A percentile compares a stretch with the other conserved stretches of the same genome.
phyloP scores from a whole-genome alignment of 64 coral and sea anemone species.

The Stichodactyla helianthus region DNA sequence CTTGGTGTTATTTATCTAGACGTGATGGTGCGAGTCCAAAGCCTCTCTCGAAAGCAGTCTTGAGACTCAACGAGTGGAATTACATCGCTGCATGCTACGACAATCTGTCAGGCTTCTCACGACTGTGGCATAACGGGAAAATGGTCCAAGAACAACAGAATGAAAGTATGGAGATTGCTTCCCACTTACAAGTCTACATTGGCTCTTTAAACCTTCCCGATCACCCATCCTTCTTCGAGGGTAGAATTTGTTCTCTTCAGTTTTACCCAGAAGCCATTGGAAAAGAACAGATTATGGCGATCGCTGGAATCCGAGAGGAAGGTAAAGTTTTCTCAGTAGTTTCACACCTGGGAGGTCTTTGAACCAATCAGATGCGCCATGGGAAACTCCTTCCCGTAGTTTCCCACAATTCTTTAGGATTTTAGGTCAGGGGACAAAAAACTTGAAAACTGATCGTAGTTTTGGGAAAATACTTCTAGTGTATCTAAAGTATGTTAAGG shows the following conservation, averaged over 20 bases:
- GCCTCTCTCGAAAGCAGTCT: neutral
- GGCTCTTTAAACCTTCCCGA: slow-evolving; percentile 37
- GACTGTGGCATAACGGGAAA: slow-evolving; percentile 69
- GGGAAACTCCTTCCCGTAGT: too few relatives aligned
- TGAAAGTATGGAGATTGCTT: slow-evolving; percentile 27
- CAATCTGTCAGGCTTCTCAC: slow-evolving; percentile 22
- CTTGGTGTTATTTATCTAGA: neutral
- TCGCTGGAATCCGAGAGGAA: slow-evolving; percentile 32
- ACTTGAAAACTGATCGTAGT: too few relatives aligned
- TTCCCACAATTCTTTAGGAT: neutral
- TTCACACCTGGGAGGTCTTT: too few relatives aligned
- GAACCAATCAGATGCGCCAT: too few relatives aligned
- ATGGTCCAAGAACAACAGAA: slow-evolving; percentile 34
- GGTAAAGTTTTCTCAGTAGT: too few relatives aligned
- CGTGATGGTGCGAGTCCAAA: neutral
- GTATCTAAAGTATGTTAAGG: neutral
- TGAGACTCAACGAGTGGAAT: slow-evolving; percentile 60
- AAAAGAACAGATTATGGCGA: neutral
- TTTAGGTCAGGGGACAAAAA: too few relatives aligned
- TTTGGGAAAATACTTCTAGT: neutral
- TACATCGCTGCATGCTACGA: slow-evolving; percentile 69
- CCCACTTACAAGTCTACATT: slow-evolving; percentile 54
- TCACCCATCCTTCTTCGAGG: slow-evolving; percentile 26
- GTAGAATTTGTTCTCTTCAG: slow-evolving; percentile 33
- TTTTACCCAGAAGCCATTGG: slow-evolving; percentile 34